Percentiles rank a stretch among this genome's conserved stretches.
These are phyloP conservation scores for Apamea monoglypha DNA, from an alignment of 2,888 invertebrate genomes.

Conservation along the genomic window DNA sequence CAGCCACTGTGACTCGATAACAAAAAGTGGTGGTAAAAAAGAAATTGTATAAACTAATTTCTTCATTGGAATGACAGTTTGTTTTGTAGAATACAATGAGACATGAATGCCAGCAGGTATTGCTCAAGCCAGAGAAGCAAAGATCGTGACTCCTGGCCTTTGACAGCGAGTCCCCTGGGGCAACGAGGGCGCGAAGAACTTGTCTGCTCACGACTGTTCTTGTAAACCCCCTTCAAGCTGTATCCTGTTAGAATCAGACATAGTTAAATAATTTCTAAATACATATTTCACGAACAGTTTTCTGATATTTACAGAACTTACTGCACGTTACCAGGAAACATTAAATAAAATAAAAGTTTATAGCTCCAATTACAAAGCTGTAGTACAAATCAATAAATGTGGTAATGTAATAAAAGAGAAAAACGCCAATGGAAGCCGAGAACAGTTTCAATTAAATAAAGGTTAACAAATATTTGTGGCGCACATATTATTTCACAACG, in stretches of 20 bases:
- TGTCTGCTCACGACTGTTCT: conserved; percentile 72
- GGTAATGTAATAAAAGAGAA: conserved; percentile 54
- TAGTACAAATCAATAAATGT: conserved; percentile 40
- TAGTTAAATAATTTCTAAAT: conserved; percentile 7
- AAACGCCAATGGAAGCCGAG: conserved; percentile 57
- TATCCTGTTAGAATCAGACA: conserved; percentile 8
- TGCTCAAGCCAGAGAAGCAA: conserved; percentile 72
- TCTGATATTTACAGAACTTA: conserved; percentile 15
- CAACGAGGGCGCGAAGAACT: conserved; percentile 73
- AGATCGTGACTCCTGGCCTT: conserved; percentile 80
- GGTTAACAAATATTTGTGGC: conserved; percentile 69
- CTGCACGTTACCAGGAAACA: conserved; percentile 5
- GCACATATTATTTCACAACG: conserved; percentile 77
- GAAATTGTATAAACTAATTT: conserved; percentile 61
- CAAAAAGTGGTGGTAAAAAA: conserved; percentile 57
- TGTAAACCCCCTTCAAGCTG: conserved; percentile 51
- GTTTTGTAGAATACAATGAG: conserved; percentile 60
- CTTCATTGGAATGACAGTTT: conserved; percentile 53
- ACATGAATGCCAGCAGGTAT: conserved; percentile 68
- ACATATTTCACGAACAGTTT: conserved; percentile 16
- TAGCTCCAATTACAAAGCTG: conserved; percentile 26
- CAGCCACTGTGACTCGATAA: conserved; percentile 57
- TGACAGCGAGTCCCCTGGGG: conserved; percentile 74
- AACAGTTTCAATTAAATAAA: conserved; percentile 67
- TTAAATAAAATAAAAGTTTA: conserved; percentile 35